phyloP scores from a whole-genome alignment of 2,113 vertebrate genomes.

The Daphoenositta chrysoptera region DNA sequence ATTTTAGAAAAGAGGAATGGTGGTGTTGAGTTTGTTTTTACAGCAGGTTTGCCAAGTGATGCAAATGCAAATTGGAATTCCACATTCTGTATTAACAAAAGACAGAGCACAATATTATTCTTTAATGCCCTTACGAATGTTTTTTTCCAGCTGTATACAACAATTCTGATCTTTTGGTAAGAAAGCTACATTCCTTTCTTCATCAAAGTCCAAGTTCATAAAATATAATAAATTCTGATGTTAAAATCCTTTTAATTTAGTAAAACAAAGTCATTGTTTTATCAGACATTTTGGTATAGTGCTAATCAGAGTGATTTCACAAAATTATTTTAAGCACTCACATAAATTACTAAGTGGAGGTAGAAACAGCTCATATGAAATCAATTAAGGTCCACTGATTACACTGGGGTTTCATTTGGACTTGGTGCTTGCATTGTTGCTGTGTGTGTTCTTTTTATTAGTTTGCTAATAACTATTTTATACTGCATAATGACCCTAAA shows the following conservation, averaged over 20 bases:
- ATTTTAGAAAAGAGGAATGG: slow-evolving; percentile 48
- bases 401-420: not conserved
- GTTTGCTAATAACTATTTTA: not conserved
- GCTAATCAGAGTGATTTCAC: not conserved
- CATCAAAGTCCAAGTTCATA: not conserved
- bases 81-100: slow-evolving; percentile 46
- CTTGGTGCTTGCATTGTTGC: not conserved
- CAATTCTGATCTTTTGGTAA: not conserved
- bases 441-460: not conserved
- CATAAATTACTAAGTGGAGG: not conserved
- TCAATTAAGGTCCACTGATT: not conserved
- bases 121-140: slow-evolving; percentile 2
- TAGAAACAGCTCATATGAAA: not conserved
- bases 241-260: slow-evolving; percentile 6
- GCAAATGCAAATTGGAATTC: slow-evolving; percentile 64
- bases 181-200: slow-evolving; percentile 1
- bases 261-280: not conserved
- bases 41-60: slow-evolving; percentile 54
- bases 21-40: slow-evolving; percentile 57
- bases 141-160: slow-evolving; percentile 16
- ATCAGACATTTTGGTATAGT: not conserved
- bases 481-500: not conserved
- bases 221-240: not conserved
- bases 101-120: slow-evolving; percentile 25
- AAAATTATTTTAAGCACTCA: not conserved